Evolutionary conservation across 2,113 vertebrate genomes (phyloP).

Genomic region (Chaenocephalus aceratus): DNA sequence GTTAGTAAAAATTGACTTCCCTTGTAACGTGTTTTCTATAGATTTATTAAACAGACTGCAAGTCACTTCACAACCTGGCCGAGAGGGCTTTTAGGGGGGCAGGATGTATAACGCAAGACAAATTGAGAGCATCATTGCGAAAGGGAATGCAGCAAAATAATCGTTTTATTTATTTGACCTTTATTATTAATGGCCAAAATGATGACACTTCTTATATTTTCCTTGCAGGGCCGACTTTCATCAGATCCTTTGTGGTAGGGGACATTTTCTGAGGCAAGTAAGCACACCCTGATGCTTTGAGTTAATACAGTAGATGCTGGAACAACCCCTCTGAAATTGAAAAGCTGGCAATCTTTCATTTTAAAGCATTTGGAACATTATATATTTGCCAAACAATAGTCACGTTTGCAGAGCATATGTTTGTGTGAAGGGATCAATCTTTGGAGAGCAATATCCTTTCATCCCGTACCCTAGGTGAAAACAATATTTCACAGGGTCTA

Average conservation of each 20-base stretch:
- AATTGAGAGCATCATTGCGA: too few relatives aligned
- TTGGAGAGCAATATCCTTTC: slow-evolving; percentile 6
- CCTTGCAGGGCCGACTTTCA: neutral
- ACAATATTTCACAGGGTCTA: slow-evolving; percentile 4
- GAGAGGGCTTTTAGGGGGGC: too few relatives aligned
- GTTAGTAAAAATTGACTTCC: too few relatives aligned
- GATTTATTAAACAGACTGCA: too few relatives aligned
- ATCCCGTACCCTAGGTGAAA: slow-evolving; percentile 1
- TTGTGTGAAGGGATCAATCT: slow-evolving; percentile 16
- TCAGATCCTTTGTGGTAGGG: neutral
- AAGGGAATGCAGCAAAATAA: too few relatives aligned
- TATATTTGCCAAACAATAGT: slow-evolving; percentile 16
- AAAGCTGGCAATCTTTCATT: neutral
- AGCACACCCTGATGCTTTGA: neutral
- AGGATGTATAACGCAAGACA: too few relatives aligned
- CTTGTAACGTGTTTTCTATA: too few relatives aligned
- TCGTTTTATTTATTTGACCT: too few relatives aligned
- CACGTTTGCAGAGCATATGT: neutral
- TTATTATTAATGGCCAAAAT: neutral
- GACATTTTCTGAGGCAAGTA: neutral
- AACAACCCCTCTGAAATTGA: neutral
- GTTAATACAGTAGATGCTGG: neutral
- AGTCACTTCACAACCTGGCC: too few relatives aligned
- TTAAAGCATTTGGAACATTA: neutral
- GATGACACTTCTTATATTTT: neutral